phyloP scores from a whole-genome alignment of 1,140 invertebrate genomes.

The Drosophila athabasca region DNA sequence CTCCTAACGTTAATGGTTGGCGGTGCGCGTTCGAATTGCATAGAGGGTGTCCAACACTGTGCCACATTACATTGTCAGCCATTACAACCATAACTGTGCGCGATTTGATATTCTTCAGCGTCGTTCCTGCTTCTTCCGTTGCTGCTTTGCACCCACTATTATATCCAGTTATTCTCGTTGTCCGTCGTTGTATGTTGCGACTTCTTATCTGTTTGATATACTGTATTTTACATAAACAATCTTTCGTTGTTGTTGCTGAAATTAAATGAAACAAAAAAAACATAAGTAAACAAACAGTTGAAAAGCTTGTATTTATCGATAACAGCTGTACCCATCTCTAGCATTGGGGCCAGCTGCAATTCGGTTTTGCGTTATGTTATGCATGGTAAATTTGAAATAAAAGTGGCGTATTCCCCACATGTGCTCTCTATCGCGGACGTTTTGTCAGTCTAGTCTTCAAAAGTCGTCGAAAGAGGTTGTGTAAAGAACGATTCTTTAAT shows the following conservation, averaged over 20 bases:
- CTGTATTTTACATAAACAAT: constrained; percentile 26
- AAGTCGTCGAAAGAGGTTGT: too few species aligned
- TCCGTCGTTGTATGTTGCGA: constrained; percentile 58
- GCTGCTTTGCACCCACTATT: constrained; percentile 25
- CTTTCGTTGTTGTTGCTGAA: constrained; percentile 27
- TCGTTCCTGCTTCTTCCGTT: constrained; percentile 17
- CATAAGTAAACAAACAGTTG: not conserved
- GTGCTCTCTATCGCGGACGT: too few species aligned
- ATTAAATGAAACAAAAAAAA: not conserved
- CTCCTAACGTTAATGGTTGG: constrained; percentile 51
- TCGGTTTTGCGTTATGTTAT: constrained; percentile 45
- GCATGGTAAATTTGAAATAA: too few species aligned
- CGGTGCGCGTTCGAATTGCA: constrained; percentile 73
- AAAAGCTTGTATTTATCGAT: constrained; percentile 7
- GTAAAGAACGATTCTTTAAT: too few species aligned
- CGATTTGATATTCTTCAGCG: constrained; percentile 35
- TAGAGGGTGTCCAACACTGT: constrained; percentile 76
- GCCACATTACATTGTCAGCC: constrained; percentile 83
- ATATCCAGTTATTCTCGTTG: constrained; percentile 34
- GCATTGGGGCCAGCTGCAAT: constrained; percentile 30
- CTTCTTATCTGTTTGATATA: constrained; percentile 34
- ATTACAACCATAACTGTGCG: constrained; percentile 82
- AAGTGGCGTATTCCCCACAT: too few species aligned
- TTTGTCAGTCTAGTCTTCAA: too few species aligned
- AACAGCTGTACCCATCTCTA: constrained; percentile 18